These are phyloP conservation scores for Dromaius novaehollandiae DNA, from an alignment of 2,113 vertebrate genomes.

Conservation along the genomic window DNA sequence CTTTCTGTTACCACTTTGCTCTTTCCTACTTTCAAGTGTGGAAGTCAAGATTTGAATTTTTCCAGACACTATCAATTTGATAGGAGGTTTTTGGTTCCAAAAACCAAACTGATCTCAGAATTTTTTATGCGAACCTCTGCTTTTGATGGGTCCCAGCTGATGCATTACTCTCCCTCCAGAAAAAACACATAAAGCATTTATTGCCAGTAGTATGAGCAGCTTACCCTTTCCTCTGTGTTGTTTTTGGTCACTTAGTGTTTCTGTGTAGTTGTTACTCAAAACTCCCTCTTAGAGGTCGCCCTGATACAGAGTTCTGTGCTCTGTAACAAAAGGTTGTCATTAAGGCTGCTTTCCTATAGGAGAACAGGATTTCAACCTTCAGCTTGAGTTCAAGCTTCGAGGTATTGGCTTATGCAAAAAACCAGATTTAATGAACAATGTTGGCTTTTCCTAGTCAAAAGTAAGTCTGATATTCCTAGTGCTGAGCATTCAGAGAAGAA, in stretches of 20 bases:
- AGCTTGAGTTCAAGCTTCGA: background rate
- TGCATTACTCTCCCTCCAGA: background rate
- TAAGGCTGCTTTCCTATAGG: background rate
- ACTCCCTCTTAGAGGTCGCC: background rate
- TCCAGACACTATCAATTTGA: background rate
- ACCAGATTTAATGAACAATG: background rate
- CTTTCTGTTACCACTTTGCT: background rate
- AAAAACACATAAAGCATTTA: background rate
- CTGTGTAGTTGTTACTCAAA: background rate
- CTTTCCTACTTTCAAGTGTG: background rate
- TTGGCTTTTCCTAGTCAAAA: background rate
- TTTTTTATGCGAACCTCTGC: background rate
- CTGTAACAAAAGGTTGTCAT: background rate
- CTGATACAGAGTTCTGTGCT: background rate
- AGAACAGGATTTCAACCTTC: background rate
- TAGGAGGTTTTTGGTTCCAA: background rate
- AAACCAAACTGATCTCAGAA: background rate
- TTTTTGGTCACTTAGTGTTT: background rate
- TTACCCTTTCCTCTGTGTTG: background rate
- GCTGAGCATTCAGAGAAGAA: background rate
- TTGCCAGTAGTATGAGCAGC: background rate
- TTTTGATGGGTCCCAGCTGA: background rate
- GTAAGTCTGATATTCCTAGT: background rate
- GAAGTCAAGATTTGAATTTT: background rate
- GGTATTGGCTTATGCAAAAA: background rate